A percentile compares a stretch with the other conserved stretches of the same genome.
phyloP scores from a whole-genome alignment of 2,888 invertebrate genomes.

The Hyalella azteca region DNA sequence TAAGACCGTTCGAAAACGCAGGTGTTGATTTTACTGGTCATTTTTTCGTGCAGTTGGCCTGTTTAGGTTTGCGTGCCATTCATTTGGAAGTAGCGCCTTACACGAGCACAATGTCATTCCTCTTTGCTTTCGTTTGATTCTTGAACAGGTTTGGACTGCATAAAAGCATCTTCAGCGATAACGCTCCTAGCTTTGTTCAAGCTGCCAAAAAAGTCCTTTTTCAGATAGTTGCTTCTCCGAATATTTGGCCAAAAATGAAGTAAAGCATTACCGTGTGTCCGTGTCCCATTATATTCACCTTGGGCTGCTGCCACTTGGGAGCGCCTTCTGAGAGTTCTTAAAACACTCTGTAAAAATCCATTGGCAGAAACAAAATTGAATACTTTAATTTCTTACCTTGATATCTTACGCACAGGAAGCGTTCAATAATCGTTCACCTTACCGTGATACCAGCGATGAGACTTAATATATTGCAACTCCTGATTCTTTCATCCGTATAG shows the following conservation, averaged over 20 bases:
- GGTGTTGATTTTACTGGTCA: conserved; percentile 34
- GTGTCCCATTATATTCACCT: neutral
- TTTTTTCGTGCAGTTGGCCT: neutral
- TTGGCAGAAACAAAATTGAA: neutral
- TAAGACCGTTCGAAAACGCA: neutral
- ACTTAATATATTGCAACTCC: neutral
- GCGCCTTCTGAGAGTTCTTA: neutral
- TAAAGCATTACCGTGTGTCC: neutral
- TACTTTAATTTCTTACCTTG: neutral
- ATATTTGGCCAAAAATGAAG: neutral
- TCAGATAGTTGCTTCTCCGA: neutral
- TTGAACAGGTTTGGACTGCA: neutral
- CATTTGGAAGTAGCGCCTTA: neutral
- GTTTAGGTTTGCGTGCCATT: neutral
- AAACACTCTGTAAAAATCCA: neutral
- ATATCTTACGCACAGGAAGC: neutral
- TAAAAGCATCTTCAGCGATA: neutral
- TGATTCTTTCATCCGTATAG: neutral
- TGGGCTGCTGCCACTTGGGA: neutral
- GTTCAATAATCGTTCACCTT: neutral
- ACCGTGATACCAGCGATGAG: neutral
- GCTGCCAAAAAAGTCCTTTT: neutral
- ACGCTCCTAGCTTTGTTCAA: neutral
- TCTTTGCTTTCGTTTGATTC: neutral
- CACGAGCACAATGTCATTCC: neutral